Evolutionary conservation across 2,888 invertebrate species (phyloP), one percentile per base, ranked within the genome.

Genomic region (Papilio protenor): DNA sequence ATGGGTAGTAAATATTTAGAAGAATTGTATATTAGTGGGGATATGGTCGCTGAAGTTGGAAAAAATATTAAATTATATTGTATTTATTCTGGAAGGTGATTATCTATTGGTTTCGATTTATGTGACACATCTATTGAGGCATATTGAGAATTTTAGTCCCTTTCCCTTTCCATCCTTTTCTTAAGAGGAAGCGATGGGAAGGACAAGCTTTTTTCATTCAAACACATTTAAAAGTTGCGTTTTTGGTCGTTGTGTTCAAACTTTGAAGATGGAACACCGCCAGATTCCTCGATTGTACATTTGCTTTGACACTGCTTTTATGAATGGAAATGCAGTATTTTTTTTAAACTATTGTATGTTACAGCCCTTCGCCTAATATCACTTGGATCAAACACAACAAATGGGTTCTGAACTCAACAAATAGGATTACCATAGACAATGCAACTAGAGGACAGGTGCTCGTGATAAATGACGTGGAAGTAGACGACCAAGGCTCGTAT

Each of bases 31-130:
- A 81, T 89, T 0, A 92, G 90, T 78, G 84, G 84, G 0, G 89
- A 93, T 74, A 84, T 88, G 76, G 83, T 87, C 0, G 89, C 86
- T 0, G 87, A 86, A 55, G 88, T 33, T 47, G 70, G 49, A 0
- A 86, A 89, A 6, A 82, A 85, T 0, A 89, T 89, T 0, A 87
- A 85, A 84, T 84, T 94, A 18, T 93, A 91, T 85, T 94, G 94
- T 81, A 91, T 94, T 59, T 93, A 90, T 75, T 92, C 92, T 69
- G 92, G 94, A 79, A 90, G 87, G 94, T 94, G 3, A 33, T 33
- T 33, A 33, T 33, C 33, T 33, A 5, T 33, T 33, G 33, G 33
- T 33, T 33, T 33, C 4, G 33, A 33, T 33, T 3, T 2, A 33
- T 33, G 33, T 27, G 27, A 27, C 2, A 27, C 27, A 27, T 27